Evolutionary conservation across 2,888 invertebrate species (phyloP).

Genomic region (Cerceris ruficornis): DNA sequence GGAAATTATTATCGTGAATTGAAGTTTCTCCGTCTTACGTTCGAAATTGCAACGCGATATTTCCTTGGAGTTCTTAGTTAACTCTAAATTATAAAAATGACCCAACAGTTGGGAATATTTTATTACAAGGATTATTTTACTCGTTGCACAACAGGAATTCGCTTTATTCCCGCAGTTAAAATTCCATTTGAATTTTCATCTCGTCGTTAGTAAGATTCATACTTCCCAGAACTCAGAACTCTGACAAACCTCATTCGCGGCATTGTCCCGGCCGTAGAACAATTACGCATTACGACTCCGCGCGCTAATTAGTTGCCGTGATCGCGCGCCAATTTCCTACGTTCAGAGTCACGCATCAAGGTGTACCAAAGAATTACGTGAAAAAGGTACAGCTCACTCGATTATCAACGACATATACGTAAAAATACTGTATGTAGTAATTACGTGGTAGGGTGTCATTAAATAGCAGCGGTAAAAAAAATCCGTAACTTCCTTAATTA

Average conservation of each 20-base stretch:
- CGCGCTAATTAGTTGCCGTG: constrained; percentile 47
- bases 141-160: constrained; percentile 15
- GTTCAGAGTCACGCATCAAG: constrained; percentile 5
- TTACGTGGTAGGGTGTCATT: not conserved
- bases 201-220: constrained; percentile 35
- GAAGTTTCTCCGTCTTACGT: too few relatives aligned
- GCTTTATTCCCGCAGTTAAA: constrained; percentile 32
- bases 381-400: not conserved
- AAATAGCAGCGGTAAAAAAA: not conserved
- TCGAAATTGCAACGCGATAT: too few relatives aligned
- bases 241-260: constrained; percentile 27
- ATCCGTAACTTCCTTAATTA: not conserved
- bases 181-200: constrained; percentile 39
- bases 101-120: not conserved
- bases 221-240: constrained; percentile 4
- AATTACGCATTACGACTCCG: constrained; percentile 48
- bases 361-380: not conserved
- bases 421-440: not conserved
- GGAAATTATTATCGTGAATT: too few relatives aligned
- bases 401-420: not conserved
- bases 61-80: not conserved
- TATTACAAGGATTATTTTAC: not conserved
- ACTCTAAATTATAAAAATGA: not conserved
- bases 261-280: constrained; percentile 32
- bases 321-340: constrained; percentile 25